Evolutionary conservation across 2,888 invertebrate species (phyloP).

Genomic region (Anthophora plumipes): DNA sequence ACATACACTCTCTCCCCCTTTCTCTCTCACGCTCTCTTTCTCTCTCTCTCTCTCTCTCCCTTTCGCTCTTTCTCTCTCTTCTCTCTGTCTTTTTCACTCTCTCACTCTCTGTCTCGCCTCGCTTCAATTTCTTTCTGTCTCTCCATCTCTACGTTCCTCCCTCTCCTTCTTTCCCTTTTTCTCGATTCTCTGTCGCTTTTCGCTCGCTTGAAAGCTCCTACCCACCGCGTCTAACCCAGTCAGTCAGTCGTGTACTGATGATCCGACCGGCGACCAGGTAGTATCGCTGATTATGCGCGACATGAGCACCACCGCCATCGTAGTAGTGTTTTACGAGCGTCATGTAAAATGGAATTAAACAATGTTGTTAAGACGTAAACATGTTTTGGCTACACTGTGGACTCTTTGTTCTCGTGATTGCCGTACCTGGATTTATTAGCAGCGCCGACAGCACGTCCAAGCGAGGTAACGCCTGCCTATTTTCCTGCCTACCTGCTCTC

Average conservation of each 20-base stretch:
- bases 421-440: slow-evolving; percentile 84
- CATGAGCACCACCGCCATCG: slow-evolving; percentile 74
- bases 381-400: slow-evolving; percentile 84
- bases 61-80: neutral
- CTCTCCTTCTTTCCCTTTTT: neutral
- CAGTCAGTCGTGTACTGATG: slow-evolving; percentile 69
- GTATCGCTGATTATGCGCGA: slow-evolving; percentile 80
- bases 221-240: slow-evolving; percentile 56
- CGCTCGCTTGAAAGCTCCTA: slow-evolving; percentile 43
- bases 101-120: slow-evolving; percentile 20
- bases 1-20: slow-evolving; percentile 9
- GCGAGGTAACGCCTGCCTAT: slow-evolving; percentile 80
- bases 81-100: neutral
- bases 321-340: slow-evolving; percentile 81
- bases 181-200: slow-evolving; percentile 14
- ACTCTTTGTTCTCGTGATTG: slow-evolving; percentile 84
- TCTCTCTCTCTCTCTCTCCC: neutral
- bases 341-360: slow-evolving; percentile 84
- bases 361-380: slow-evolving; percentile 85
- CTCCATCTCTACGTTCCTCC: slow-evolving; percentile 4
- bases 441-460: slow-evolving; percentile 82
- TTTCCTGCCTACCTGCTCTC: slow-evolving; percentile 43
- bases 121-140: slow-evolving; percentile 24
- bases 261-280: slow-evolving; percentile 76
- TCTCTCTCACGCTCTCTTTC: neutral